Evolutionary conservation across 2,888 invertebrate species (phyloP), one percentile per base, ranked within the genome.

Genomic region (Lithodes maja): DNA sequence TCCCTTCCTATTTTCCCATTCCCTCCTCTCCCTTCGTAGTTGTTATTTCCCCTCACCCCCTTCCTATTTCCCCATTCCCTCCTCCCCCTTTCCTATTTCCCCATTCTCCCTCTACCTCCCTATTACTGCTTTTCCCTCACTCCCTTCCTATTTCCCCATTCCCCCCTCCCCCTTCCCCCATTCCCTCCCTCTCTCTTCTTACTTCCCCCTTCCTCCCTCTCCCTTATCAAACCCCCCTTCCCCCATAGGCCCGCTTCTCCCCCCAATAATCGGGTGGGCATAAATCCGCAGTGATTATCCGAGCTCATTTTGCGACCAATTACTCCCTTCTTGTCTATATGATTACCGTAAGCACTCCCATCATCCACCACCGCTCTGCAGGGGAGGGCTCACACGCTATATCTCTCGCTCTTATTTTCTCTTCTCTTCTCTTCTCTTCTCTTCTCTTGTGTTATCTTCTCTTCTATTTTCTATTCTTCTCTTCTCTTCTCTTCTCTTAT

Each of bases 271-370:
- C 84, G 84, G 33, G n/a, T 54, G 3, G 3, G 17, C 84, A 77
- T 84, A 84, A 84, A 84, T 84, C 84, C 61, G 71, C 61, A 2
- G 61, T 69, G 33, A 84, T 84, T 75, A 84, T 61, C 84, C 55
- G 33, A 61, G 77, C 55, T 84, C 52, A 84, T 84, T 84, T 77
- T 50, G 77, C 84, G 33, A 9, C 54, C 77, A 84, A 84, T 84
- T 84, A 84, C 61, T 74, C 74, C 61, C 77, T 77, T 54, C 84
- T 84, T 77, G 84, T 77, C 77, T 75, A 84, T 84, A 77, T 84
- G 61, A 84, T 84, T 84, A 84, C 61, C 12, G 50, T 84, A 77
- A 84, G 84, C 55, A 77, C 77, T 61, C 75, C 75, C 75, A 75
- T 75, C 17, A 75, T 75, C 75, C 49, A 33, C 49, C 49, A 3